Conservation (phyloP, 2,797 vertebrate species). For the Nannoperca obscura region DNA sequence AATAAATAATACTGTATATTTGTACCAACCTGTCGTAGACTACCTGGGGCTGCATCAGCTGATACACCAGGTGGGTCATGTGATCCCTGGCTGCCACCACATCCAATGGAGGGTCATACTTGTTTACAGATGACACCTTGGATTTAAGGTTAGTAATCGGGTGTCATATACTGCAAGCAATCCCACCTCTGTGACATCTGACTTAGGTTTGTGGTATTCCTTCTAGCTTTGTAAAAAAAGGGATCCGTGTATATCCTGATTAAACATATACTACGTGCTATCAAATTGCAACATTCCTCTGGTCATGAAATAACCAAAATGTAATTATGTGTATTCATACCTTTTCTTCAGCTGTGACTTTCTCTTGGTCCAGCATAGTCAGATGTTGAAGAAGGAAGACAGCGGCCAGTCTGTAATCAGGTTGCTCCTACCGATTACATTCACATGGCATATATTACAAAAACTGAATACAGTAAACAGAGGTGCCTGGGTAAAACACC, state of each 20-base stretch:
- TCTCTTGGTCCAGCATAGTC: conserved; percentile 88
- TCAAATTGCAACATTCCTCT: neutral
- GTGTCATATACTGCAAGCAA: neutral
- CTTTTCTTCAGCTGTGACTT: conserved; percentile 92
- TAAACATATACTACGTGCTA: neutral
- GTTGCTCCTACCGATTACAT: conserved; percentile 81
- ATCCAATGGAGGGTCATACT: conserved; percentile 90
- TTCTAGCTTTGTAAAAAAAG: neutral
- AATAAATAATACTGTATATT: neutral
- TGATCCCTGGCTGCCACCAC: conserved; percentile 90
- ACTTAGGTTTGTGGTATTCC: neutral
- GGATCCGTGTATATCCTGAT: neutral
- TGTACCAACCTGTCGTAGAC: conserved; percentile 90
- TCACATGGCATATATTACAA: conserved; percentile 7
- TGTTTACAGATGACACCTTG: conserved; percentile 91
- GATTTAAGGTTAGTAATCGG: conserved; percentile 15
- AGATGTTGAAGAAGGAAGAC: conserved; percentile 90
- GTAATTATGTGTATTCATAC: conserved; percentile 69
- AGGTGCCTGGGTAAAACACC: neutral
- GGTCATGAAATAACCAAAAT: neutral
- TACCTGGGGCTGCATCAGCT: conserved; percentile 89
- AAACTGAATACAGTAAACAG: neutral
- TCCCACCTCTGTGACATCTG: neutral
- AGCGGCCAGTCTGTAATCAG: conserved; percentile 86
- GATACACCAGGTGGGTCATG: conserved; percentile 86